A percentile compares a stretch with the other conserved stretches of the same genome.
phyloP scores from a whole-genome alignment of 2,797 vertebrate species.

The Notoglanidium macrostoma region DNA sequence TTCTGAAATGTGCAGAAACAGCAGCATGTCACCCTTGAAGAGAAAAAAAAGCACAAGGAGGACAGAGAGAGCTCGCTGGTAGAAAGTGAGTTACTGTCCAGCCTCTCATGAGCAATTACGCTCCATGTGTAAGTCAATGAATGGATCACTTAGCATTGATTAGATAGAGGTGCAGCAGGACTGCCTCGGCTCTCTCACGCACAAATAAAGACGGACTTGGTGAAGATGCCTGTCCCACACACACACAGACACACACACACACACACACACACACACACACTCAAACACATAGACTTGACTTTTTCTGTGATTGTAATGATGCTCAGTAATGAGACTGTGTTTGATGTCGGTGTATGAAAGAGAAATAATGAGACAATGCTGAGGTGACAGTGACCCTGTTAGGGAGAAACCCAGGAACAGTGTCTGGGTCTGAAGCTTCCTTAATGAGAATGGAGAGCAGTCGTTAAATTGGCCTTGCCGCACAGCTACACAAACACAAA shows the following conservation, averaged over 20 bases:
- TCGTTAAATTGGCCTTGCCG: conserved; percentile 51
- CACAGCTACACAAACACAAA: conserved; percentile 34
- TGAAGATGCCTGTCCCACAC: neutral
- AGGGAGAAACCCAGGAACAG: conserved; percentile 34
- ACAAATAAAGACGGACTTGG: conserved; percentile 20
- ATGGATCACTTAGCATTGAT: conserved; percentile 84
- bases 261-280: neutral
- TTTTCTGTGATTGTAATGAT: conserved; percentile 34
- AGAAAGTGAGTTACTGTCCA: conserved; percentile 79
- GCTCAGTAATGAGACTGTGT: conserved; percentile 34
- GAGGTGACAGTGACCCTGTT: conserved; percentile 51
- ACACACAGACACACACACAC: conserved; percentile 7
- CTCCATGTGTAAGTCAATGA: conserved; percentile 80
- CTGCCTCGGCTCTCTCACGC: conserved; percentile 27
- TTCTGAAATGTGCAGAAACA: conserved; percentile 54
- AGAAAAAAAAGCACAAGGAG: conserved; percentile 24
- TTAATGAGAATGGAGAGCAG: conserved; percentile 56
- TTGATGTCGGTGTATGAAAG: conserved; percentile 34
- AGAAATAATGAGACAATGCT: conserved; percentile 48
- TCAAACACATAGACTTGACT: neutral
- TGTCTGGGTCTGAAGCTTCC: conserved; percentile 47
- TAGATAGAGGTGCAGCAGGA: conserved; percentile 70
- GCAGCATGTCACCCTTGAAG: conserved; percentile 72
- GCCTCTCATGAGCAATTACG: conserved; percentile 80
- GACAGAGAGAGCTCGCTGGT: conserved; percentile 51